These are phyloP conservation scores for Orthonevra nobilis DNA, from an alignment of 2,888 invertebrate species.

Conservation along the genomic window DNA sequence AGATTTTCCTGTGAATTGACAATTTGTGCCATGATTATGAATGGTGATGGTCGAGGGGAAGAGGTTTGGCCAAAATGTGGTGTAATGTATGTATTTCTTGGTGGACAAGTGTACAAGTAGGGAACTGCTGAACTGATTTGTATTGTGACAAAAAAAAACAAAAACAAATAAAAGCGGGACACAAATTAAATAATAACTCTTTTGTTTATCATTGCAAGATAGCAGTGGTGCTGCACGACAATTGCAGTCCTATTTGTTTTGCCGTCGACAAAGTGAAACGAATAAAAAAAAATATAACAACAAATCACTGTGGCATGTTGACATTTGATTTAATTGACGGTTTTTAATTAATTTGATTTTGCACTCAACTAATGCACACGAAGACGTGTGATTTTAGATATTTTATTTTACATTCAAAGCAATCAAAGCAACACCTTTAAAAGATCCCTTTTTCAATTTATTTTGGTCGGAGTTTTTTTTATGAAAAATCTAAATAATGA, in stretches of 20 bases:
- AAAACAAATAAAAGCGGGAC: not conserved
- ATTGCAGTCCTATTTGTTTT: slow-evolving; percentile 43
- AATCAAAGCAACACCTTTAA: no score
- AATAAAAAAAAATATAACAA: slow-evolving; percentile 11
- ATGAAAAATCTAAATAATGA: no score
- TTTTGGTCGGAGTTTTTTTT: no score
- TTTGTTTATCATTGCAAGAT: slow-evolving; percentile 13
- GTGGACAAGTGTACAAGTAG: slow-evolving; percentile 63
- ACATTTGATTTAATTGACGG: slow-evolving; percentile 39
- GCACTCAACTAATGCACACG: no score
- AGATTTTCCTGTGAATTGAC: slow-evolving; percentile 57
- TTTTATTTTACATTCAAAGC: no score
- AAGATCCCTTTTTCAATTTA: no score
- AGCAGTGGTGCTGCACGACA: not conserved
- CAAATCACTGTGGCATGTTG: slow-evolving; percentile 18
- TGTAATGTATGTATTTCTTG: slow-evolving; percentile 51
- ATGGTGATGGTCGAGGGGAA: not conserved
- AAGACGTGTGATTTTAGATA: no score
- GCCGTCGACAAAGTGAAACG: slow-evolving; percentile 30
- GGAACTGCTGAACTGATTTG: slow-evolving; percentile 53
- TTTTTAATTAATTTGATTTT: slow-evolving; percentile 62
- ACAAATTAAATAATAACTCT: slow-evolving; percentile 32
- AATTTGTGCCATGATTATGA: slow-evolving; percentile 36
- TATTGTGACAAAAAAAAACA: slow-evolving; percentile 26
- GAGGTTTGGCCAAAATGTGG: slow-evolving; percentile 25